Evolutionary conservation across 2,113 vertebrate genomes (phyloP).

Genomic region (Phycodurus eques): DNA sequence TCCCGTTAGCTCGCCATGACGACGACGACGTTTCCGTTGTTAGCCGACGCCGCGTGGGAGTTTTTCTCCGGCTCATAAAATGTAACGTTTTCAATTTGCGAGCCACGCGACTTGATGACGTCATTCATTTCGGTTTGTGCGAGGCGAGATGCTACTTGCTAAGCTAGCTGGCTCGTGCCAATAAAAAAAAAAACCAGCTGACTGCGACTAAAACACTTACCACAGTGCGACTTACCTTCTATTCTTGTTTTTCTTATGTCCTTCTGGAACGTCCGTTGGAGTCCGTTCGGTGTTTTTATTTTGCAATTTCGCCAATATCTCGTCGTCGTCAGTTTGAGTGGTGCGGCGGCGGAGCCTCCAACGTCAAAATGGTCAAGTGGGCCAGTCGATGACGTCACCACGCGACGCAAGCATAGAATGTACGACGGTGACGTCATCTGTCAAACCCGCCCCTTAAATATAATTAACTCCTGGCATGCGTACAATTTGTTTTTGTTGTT

Average conservation of each 20-base stretch:
- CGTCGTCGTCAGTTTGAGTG: neutral
- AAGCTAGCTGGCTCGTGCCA: neutral
- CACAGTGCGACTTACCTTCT: neutral
- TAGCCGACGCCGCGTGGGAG: neutral
- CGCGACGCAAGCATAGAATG: conserved; percentile 39
- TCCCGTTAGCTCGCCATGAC: neutral
- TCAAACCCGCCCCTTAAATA: too few species aligned
- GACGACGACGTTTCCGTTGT: neutral
- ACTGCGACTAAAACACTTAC: neutral
- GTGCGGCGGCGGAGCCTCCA: neutral
- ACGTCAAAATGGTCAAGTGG: neutral
- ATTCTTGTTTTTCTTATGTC: neutral
- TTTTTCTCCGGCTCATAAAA: neutral
- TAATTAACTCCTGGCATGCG: too few species aligned
- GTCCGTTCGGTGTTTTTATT: neutral
- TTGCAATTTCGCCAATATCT: neutral
- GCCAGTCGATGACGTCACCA: conserved; percentile 29
- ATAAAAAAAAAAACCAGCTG: neutral
- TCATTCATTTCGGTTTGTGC: neutral
- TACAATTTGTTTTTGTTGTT: too few species aligned
- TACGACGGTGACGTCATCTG: conserved; percentile 4
- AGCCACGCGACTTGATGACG: neutral
- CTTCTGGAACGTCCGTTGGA: neutral
- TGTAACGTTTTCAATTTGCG: neutral
- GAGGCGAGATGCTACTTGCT: neutral